phyloP scores from a whole-genome alignment of 2,888 invertebrate genomes.

The Clunio marinus region DNA sequence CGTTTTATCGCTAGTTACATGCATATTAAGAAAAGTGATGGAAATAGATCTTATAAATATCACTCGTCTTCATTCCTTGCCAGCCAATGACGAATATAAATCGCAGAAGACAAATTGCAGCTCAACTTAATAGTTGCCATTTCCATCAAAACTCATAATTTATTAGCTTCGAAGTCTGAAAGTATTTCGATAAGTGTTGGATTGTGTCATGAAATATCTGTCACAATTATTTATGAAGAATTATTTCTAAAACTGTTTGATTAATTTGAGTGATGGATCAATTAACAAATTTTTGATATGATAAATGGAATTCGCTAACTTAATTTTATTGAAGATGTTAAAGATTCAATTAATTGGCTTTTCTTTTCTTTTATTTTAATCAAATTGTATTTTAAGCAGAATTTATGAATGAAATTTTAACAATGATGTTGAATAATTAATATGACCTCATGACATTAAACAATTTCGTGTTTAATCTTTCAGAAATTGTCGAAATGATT shows the following conservation, averaged over 20 bases:
- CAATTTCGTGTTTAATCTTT: no score
- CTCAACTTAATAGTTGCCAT: background rate
- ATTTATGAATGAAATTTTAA: no score
- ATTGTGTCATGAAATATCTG: background rate
- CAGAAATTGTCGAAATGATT: no score
- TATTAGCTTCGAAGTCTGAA: background rate
- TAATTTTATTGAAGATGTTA: no score
- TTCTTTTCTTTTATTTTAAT: no score
- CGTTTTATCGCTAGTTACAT: background rate
- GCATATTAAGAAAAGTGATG: background rate
- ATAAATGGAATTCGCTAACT: no score
- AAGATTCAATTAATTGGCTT: no score
- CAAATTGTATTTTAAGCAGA: no score
- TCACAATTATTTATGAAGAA: background rate
- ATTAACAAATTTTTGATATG: no score
- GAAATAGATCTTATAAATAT: constrained; percentile 18
- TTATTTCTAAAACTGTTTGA: background rate
- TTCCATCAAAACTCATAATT: background rate
- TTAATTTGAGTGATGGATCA: constrained; percentile 16
- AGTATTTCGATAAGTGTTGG: background rate
- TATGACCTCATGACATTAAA: no score
- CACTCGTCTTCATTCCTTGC: background rate
- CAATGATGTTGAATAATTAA: no score
- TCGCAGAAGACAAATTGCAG: background rate
- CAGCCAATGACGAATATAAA: background rate